Evolutionary conservation across 2,113 vertebrate species (phyloP).

Genomic region (Embiotoca jacksoni): DNA sequence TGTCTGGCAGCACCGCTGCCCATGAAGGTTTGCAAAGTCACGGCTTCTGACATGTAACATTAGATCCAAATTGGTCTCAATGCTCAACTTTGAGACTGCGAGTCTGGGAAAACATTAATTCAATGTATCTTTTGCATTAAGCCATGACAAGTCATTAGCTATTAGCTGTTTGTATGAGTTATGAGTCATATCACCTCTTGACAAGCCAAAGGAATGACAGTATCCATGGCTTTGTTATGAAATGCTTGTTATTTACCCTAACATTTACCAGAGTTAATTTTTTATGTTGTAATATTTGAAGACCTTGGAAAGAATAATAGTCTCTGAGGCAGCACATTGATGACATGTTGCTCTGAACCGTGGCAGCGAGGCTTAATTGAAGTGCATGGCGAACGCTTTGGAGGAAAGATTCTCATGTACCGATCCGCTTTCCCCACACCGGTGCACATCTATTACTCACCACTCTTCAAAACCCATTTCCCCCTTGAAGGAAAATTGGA

Average conservation of each 20-base stretch:
- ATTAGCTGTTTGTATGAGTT: conserved; percentile 50
- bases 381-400: conserved; percentile 56
- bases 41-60: conserved; percentile 67
- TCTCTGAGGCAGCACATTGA: conserved; percentile 61
- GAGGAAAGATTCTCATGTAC: conserved; percentile 71
- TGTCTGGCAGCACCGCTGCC: conserved; percentile 42
- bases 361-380: conserved; percentile 59
- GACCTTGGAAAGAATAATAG: conserved; percentile 72
- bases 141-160: conserved; percentile 63
- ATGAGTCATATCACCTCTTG: conserved; percentile 70
- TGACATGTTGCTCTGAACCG: conserved; percentile 67
- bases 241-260: conserved; percentile 41
- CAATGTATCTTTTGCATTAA: conserved; percentile 57
- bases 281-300: conserved; percentile 62
- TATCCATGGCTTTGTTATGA: conserved; percentile 68
- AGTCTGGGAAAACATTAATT: conserved; percentile 71
- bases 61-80: conserved; percentile 51
- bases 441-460: conserved; percentile 70
- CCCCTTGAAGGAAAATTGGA: conserved; percentile 64
- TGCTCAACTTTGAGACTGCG: conserved; percentile 44
- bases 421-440: conserved; percentile 70
- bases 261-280: conserved; percentile 50
- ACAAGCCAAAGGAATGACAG: conserved; percentile 59
- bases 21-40: conserved; percentile 63
- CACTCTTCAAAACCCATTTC: conserved; percentile 61